These are phyloP conservation scores for Brachirus orientalis DNA, from an alignment of 2,113 vertebrate species.

Conservation along the genomic window DNA sequence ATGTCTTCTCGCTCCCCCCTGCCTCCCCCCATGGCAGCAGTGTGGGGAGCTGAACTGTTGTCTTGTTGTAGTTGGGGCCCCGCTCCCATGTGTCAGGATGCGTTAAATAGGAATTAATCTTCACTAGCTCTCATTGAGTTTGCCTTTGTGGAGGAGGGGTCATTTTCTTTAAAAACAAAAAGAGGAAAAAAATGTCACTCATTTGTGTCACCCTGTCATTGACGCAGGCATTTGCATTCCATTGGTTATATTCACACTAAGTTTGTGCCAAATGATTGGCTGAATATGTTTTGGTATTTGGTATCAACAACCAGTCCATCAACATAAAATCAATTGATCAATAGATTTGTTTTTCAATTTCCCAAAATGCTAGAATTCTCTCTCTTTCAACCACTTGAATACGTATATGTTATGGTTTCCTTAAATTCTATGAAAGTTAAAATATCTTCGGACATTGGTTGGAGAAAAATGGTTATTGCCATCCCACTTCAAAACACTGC, in stretches of 20 bases:
- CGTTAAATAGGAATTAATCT: constrained; percentile 75
- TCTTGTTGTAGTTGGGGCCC: constrained; percentile 56
- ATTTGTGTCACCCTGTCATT: constrained; percentile 30
- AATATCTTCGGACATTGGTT: too few species aligned
- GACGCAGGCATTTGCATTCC: constrained; percentile 20
- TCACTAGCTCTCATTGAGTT: constrained; percentile 68
- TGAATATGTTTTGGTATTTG: constrained; percentile 11
- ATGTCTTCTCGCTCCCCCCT: background rate
- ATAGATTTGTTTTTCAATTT: background rate
- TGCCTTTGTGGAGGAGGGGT: constrained; percentile 40
- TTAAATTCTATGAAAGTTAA: too few species aligned
- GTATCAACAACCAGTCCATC: background rate
- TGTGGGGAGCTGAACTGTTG: constrained; percentile 56
- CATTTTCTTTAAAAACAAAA: background rate
- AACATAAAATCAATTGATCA: background rate
- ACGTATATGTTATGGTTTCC: too few species aligned
- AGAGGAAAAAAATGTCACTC: background rate
- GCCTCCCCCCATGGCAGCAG: constrained; percentile 26
- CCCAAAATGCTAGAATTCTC: too few species aligned
- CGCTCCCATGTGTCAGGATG: constrained; percentile 60
- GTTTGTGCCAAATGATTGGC: background rate
- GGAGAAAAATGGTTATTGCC: too few species aligned
- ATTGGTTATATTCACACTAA: background rate
- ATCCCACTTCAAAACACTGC: too few species aligned
- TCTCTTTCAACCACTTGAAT: too few species aligned